Percentiles rank a stretch among this genome's conserved stretches.
These are phyloP conservation scores for Elysia chlorotica DNA, from an alignment of 1,140 invertebrate species.

Conservation along the genomic window DNA sequence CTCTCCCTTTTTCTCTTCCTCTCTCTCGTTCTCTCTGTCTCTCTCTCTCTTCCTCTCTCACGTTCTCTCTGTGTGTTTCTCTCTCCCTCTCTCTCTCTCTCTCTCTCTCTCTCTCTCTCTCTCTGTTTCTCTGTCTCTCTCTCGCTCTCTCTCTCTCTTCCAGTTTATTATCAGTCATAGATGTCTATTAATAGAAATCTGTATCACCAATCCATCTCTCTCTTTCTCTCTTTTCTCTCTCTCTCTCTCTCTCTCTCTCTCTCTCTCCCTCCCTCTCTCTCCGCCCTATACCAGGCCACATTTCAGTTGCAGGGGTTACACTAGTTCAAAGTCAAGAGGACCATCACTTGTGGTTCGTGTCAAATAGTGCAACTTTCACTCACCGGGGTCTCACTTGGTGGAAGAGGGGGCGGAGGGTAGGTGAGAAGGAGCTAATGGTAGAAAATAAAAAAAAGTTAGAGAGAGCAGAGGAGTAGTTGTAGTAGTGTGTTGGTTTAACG, in stretches of 20 bases:
- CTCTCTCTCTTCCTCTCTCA: slow-evolving; percentile 2
- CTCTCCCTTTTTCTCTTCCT: not conserved
- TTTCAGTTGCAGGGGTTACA: not conserved
- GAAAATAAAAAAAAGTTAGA: too few relatives aligned
- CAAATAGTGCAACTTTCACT: slow-evolving; percentile 1
- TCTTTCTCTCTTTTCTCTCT: not conserved
- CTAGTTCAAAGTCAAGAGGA: not conserved
- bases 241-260: not conserved
- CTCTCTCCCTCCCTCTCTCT: not conserved
- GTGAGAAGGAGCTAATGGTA: not conserved
- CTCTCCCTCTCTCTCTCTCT: slow-evolving; percentile 11
- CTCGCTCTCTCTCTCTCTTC: not conserved
- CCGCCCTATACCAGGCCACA: not conserved
- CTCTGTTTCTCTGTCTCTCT: not conserved
- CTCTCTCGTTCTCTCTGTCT: slow-evolving; percentile 4
- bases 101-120: slow-evolving; percentile 1
- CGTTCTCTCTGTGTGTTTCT: not conserved
- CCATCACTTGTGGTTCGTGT: not conserved
- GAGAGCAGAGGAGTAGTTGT: too few relatives aligned
- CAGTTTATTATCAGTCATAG: not conserved
- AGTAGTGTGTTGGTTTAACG: too few relatives aligned
- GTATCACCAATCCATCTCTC: not conserved
- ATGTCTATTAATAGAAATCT: not conserved
- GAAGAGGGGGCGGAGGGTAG: not conserved
- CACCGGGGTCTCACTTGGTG: not conserved